Percentiles rank a stretch among this genome's conserved stretches.
Evolutionary conservation across 1,140 invertebrate species (phyloP).

Genomic region (Rhyzopertha dominica): DNA sequence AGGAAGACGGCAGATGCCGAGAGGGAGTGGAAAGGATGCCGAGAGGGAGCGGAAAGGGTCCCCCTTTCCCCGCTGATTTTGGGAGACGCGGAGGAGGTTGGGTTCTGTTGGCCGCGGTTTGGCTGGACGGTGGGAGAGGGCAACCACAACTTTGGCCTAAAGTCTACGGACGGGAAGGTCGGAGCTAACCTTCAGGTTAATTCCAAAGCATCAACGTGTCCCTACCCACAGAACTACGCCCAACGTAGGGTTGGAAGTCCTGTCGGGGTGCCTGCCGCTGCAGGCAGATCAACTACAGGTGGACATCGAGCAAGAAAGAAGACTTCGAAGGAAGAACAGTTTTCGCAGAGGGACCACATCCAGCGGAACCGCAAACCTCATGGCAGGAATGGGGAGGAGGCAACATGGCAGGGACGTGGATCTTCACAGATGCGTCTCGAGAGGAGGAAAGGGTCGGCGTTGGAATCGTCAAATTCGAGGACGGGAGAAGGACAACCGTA

Average conservation of each 20-base stretch:
- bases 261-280: slow-evolving; percentile 19
- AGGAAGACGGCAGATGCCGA: no score
- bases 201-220: no score
- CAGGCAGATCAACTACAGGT: no score
- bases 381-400: neutral
- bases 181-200: no score
- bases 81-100: no score
- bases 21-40: no score
- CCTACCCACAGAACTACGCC: slow-evolving; percentile 17
- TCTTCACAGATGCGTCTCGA: slow-evolving; percentile 3
- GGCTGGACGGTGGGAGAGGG: no score
- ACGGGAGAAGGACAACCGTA: neutral
- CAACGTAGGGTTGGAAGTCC: slow-evolving; percentile 17
- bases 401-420: neutral
- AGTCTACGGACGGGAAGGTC: no score
- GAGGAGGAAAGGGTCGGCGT: neutral
- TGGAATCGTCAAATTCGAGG: slow-evolving; percentile 1
- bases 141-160: no score
- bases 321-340: slow-evolving; percentile 1
- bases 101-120: no score
- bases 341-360: slow-evolving; percentile 4
- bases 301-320: neutral
- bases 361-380: neutral
- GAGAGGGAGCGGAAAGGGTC: no score
- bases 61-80: no score